Percentiles rank a stretch among this genome's conserved stretches.
These are phyloP conservation scores for Elymnias hypermnestra DNA, from an alignment of 1,140 invertebrate genomes.

Conservation along the genomic window DNA sequence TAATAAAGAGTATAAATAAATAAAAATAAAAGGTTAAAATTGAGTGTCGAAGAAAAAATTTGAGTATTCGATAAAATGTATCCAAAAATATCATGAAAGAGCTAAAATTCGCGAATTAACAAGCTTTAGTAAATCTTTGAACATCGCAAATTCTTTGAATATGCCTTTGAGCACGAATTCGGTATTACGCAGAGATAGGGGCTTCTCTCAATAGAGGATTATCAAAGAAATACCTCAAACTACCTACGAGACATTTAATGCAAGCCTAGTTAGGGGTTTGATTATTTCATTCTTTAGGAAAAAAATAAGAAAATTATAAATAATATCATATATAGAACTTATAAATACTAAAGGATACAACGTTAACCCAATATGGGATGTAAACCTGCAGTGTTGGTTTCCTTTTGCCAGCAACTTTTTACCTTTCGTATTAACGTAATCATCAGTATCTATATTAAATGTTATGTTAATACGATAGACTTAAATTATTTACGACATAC, in stretches of 20 bases:
- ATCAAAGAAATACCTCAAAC: not conserved
- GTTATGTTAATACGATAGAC: too few species aligned
- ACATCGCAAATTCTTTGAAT: conserved; percentile 15
- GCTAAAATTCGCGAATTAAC: conserved; percentile 4
- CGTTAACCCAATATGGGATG: too few species aligned
- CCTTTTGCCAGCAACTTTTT: too few species aligned
- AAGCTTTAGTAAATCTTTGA: conserved; percentile 8
- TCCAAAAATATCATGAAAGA: not conserved
- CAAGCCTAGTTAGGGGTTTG: not conserved
- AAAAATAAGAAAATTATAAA: not conserved
- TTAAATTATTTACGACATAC: too few species aligned
- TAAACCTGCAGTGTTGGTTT: too few species aligned
- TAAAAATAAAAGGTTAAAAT: too few species aligned
- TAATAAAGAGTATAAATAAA: too few species aligned
- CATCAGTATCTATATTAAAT: too few species aligned
- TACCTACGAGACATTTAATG: not conserved
- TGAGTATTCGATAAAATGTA: not conserved
- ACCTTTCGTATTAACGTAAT: too few species aligned
- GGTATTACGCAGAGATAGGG: conserved; percentile 8
- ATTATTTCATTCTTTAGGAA: not conserved
- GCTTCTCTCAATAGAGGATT: not conserved
- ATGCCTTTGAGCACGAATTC: conserved; percentile 13
- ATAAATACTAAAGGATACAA: too few species aligned
- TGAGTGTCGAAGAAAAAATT: not conserved
- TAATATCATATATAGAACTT: too few species aligned